Evolutionary conservation across 2,797 vertebrate species (phyloP).

Genomic region (Tenualosa ilisha): DNA sequence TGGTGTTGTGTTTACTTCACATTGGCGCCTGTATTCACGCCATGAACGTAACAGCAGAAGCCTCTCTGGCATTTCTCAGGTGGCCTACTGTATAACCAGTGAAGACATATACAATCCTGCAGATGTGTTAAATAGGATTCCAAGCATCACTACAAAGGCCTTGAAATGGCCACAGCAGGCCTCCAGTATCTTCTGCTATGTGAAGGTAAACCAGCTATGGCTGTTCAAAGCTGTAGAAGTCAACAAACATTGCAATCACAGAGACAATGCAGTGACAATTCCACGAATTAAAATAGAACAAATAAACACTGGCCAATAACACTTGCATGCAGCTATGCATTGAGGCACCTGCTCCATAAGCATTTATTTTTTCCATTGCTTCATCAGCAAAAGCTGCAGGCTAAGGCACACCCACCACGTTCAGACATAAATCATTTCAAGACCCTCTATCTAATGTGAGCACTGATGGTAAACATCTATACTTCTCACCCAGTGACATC

Average conservation of each 20-base stretch:
- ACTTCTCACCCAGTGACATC: slow-evolving; percentile 65
- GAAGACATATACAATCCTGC: neutral
- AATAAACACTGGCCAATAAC: neutral
- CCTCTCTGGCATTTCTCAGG: neutral
- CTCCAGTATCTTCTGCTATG: neutral
- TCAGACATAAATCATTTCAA: slow-evolving; percentile 39
- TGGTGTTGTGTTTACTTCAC: neutral
- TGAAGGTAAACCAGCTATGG: neutral
- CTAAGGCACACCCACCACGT: slow-evolving; percentile 21
- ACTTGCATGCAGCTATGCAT: neutral
- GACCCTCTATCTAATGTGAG: slow-evolving; percentile 11
- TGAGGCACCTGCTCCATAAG: slow-evolving; percentile 28
- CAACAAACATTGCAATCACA: neutral
- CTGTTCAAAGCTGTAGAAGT: neutral
- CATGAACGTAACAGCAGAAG: neutral
- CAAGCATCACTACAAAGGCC: neutral
- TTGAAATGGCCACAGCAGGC: neutral
- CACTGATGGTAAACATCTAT: slow-evolving; percentile 41
- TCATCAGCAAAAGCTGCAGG: slow-evolving; percentile 36
- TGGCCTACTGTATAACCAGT: neutral
- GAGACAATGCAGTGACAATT: neutral
- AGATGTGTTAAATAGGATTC: neutral
- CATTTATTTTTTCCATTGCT: slow-evolving; percentile 33
- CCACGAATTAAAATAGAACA: neutral
- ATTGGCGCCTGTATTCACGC: neutral